phyloP scores from a whole-genome alignment of 2,113 vertebrate genomes.

The Todiramphus chloris region DNA sequence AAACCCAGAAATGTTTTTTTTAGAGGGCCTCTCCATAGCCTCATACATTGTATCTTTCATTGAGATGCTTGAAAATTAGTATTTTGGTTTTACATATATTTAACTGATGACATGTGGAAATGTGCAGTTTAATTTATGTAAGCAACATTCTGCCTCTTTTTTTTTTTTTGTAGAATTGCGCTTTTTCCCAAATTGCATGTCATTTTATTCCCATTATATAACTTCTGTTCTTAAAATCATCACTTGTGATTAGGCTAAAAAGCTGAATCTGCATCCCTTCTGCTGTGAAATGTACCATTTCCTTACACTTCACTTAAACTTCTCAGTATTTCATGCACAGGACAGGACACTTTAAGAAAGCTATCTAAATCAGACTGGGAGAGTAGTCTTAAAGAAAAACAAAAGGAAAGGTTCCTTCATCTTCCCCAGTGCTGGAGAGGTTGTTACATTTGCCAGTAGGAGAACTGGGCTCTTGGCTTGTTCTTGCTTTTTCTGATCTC shows the following conservation, averaged over 20 bases:
- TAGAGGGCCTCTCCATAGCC: background rate
- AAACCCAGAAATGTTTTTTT: background rate
- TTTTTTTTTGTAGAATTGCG: background rate
- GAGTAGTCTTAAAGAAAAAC: background rate
- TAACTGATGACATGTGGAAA: background rate
- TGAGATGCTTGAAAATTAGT: background rate
- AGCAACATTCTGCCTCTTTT: background rate
- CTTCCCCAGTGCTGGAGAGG: background rate
- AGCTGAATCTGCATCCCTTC: constrained; percentile 2
- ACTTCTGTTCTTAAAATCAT: background rate
- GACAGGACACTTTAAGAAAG: background rate
- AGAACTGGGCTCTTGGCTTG: background rate
- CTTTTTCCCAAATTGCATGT: background rate
- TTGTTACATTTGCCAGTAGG: fast-evolving
- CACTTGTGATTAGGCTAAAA: background rate
- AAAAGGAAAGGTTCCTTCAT: background rate
- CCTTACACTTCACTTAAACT: background rate
- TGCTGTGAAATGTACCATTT: background rate
- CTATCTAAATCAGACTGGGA: background rate
- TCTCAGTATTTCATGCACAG: background rate
- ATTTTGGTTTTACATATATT: background rate
- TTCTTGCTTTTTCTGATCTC: background rate
- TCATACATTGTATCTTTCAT: background rate
- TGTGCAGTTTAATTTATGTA: background rate
- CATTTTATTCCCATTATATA: background rate